A percentile compares a stretch with the other conserved stretches of the same genome.
phyloP scores from a whole-genome alignment of 1,140 invertebrate genomes.

The Dreissena polymorpha region DNA sequence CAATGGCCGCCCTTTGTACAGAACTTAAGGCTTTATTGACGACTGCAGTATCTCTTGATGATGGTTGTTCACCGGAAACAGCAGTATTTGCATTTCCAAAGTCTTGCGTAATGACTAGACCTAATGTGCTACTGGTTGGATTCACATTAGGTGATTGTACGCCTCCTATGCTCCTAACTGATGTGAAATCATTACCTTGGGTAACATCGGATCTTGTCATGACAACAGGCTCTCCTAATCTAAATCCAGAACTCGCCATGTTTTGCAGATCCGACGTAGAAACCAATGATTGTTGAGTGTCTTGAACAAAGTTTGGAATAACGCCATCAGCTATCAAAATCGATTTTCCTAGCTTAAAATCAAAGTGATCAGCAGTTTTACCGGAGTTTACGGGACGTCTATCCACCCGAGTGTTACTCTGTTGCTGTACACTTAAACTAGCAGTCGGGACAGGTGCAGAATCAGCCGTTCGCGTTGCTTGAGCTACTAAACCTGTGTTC shows the following conservation, averaged over 20 bases:
- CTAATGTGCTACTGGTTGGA: not conserved
- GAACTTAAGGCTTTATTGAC: not conserved
- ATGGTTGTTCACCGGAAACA: not conserved
- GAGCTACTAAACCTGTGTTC: no score
- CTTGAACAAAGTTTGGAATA: slow-evolving; percentile 23
- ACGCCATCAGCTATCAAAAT: slow-evolving; percentile 32
- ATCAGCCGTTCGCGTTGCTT: no score
- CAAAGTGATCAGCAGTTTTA: not conserved
- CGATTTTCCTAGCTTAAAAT: slow-evolving; percentile 33
- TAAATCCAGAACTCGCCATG: slow-evolving; percentile 5
- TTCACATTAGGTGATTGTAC: no score
- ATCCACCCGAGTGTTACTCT: no score
- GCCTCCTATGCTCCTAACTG: not conserved
- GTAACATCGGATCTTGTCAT: not conserved
- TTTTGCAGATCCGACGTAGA: slow-evolving; percentile 4
- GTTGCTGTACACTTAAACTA: no score
- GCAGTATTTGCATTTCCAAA: not conserved
- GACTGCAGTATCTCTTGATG: not conserved
- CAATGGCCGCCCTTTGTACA: not conserved
- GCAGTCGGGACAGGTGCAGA: no score
- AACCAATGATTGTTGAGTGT: not conserved
- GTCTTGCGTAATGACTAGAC: not conserved
- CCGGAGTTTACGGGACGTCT: not conserved
- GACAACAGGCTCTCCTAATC: slow-evolving; percentile 32
- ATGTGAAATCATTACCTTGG: not conserved